Base-by-base conservation (phyloP, 2,888 invertebrate species). In the Cephus pulcher region DNA sequence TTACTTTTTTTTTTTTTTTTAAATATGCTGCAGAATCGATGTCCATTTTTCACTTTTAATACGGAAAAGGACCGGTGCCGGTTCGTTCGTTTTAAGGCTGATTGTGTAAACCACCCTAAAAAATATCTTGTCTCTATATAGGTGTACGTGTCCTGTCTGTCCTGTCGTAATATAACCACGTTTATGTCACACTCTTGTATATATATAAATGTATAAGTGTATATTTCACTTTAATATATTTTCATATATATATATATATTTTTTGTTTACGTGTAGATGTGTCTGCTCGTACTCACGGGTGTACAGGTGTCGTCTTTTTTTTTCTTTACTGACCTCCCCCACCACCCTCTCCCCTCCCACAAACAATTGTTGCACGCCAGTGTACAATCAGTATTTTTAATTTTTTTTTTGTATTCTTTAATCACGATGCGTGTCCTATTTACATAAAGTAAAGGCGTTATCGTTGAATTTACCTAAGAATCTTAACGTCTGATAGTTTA, bases 101-200 rank as follows among this genome's bases (percentile, higher is more conserved):
- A 90, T 90, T 88, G 90, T 91, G 91, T 91, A 91, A 91, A 91
- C 91, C 90, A 91, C 90, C 91, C 91, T 91, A 91, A 91, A 91
- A 91, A 91, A 91, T 91, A 91, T 90, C 91, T 89, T 89, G 86
- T 90, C 90, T 91, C 88, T 91, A 90, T 91, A 90, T 90, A 87
- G 89, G 87, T 89, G 87, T 88, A 86, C 40, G 40, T 85, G 84
- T 84, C 79, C 83, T 82, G 84, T 85, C 82, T 86, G 83, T 83
- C 83, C 82, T 77, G 79, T 75, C 71, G 75, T 82, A 75, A 40
- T 40, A 40, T 40, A 40, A 40, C 40, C 40, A 40, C 40, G 40
- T 15, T 40, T 40, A 12, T 78, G 40, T 12, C 12, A 12, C 15
- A 40, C 15, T 40, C 15, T 40, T 40, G 80, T 87, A 86, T 88